phyloP scores from a whole-genome alignment of 2,888 invertebrate species.

The Lobophora halterata region DNA sequence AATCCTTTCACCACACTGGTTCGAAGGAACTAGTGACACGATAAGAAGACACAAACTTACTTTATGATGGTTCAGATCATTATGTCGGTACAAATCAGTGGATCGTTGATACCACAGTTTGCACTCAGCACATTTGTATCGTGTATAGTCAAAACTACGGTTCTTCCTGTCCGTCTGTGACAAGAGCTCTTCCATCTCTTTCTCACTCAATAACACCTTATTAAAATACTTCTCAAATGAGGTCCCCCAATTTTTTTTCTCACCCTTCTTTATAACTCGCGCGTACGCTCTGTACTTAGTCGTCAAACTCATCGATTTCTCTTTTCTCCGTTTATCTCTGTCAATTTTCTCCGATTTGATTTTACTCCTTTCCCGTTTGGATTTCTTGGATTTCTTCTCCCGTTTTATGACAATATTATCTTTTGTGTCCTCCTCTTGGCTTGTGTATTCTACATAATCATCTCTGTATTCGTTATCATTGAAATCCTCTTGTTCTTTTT shows the following conservation, averaged over 20 bases:
- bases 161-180: slow-evolving; percentile 13
- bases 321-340: slow-evolving; percentile 9
- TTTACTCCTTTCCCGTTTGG: slow-evolving; percentile 12
- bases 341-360: no score
- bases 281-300: slow-evolving; percentile 22
- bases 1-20: no score
- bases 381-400: background rate
- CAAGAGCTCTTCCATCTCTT: slow-evolving; percentile 13
- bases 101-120: slow-evolving; percentile 28
- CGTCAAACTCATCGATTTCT: slow-evolving; percentile 20
- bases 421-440: slow-evolving; percentile 10
- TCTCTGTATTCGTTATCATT: slow-evolving; percentile 3
- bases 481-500: slow-evolving; percentile 5
- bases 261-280: slow-evolving; percentile 7
- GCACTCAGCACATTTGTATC: slow-evolving; percentile 20
- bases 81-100: slow-evolving; percentile 41
- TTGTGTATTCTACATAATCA: background rate
- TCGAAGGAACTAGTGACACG: no score
- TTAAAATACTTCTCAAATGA: slow-evolving; percentile 12
- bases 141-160: slow-evolving; percentile 3
- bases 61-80: slow-evolving; percentile 39
- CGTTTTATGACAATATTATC: slow-evolving; percentile 6
- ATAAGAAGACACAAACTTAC: slow-evolving; percentile 38
- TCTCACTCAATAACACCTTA: slow-evolving; percentile 7
- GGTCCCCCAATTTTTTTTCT: slow-evolving; percentile 27